phyloP scores from a whole-genome alignment of 2,113 vertebrate species.

The Caracal caracal region DNA sequence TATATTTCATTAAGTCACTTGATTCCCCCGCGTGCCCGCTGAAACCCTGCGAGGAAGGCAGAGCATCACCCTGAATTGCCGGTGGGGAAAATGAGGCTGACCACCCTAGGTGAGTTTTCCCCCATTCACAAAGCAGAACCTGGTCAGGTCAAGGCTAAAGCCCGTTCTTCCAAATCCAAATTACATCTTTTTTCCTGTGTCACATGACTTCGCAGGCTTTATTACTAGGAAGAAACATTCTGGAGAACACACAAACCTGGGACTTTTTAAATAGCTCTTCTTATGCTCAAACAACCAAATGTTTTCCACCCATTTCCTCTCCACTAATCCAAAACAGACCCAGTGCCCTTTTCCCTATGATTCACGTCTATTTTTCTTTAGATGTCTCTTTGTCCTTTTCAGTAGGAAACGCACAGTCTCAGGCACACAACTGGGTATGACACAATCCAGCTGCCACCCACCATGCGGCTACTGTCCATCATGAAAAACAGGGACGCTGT shows the following conservation, averaged over 20 bases:
- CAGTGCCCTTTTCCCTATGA: constrained; percentile 57
- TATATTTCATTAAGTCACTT: background rate
- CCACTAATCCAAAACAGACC: constrained; percentile 74
- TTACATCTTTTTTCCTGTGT: background rate
- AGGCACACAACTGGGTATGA: constrained; percentile 54
- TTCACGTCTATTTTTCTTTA: constrained; percentile 62
- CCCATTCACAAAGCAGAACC: background rate
- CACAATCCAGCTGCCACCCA: constrained; percentile 47
- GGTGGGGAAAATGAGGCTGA: background rate
- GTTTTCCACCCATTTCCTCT: constrained; percentile 65
- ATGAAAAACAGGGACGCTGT: background rate
- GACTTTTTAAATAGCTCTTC: constrained; percentile 63
- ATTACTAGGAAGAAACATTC: constrained; percentile 60
- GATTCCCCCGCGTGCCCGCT: background rate
- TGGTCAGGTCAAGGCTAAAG: background rate
- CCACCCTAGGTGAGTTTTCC: background rate
- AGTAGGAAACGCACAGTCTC: constrained; percentile 46
- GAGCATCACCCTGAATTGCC: background rate
- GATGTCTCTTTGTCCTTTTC: constrained; percentile 70
- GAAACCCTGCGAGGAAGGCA: background rate
- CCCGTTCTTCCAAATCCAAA: background rate
- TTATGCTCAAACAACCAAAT: constrained; percentile 75
- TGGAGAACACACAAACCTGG: constrained; percentile 67
- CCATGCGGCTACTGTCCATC: background rate
- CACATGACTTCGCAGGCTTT: constrained; percentile 26